Conservation (phyloP, 2,797 vertebrate species). For the Heterohyrax brucei region DNA sequence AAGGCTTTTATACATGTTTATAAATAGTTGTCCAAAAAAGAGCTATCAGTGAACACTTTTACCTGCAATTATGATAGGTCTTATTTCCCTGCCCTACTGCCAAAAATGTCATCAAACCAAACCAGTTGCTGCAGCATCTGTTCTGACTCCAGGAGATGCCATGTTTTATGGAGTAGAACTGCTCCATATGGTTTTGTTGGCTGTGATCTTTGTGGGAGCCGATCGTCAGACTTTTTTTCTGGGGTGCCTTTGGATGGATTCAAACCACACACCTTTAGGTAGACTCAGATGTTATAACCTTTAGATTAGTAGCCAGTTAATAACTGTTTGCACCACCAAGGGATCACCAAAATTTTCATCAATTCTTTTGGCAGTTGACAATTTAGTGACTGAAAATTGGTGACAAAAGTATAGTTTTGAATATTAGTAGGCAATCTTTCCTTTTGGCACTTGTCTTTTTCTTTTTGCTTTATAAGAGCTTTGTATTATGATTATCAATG, state of each 20-base stretch:
- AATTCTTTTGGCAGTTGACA: conserved; percentile 43
- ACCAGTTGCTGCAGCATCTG: background rate
- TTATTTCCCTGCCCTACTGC: background rate
- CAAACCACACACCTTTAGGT: background rate
- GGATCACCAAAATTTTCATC: background rate
- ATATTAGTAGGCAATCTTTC: conserved; percentile 17
- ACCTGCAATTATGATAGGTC: background rate
- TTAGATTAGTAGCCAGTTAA: background rate
- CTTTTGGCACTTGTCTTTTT: background rate
- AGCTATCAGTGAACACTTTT: background rate
- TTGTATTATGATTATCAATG: background rate
- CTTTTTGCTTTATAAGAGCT: background rate
- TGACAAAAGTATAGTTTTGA: background rate
- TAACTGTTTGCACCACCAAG: background rate
- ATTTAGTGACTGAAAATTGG: background rate
- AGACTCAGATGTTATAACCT: too few relatives aligned
- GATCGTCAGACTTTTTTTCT: background rate
- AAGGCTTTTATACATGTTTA: background rate
- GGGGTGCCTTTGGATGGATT: background rate
- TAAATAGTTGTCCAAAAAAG: background rate
- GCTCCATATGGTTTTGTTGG: background rate
- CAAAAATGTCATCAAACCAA: background rate
- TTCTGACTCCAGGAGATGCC: background rate
- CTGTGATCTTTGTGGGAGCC: background rate
- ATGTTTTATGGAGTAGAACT: background rate